Evolutionary conservation across 2,888 invertebrate genomes (phyloP).

Genomic region (Miltochrista miniata): DNA sequence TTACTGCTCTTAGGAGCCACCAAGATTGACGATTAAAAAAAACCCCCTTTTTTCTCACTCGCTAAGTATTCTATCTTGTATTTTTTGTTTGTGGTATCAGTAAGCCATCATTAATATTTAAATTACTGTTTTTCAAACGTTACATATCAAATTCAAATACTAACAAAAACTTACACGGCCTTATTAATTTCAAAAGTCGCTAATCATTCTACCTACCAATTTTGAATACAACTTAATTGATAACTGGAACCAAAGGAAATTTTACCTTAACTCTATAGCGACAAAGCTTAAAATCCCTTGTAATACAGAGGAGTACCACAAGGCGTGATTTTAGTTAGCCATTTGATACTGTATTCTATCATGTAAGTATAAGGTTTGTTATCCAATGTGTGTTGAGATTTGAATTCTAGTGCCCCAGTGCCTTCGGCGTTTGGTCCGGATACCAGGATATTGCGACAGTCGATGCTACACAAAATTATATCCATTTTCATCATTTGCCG

Average conservation of each 20-base stretch:
- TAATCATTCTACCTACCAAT: constrained; percentile 27
- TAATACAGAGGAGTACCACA: neutral
- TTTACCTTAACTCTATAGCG: neutral
- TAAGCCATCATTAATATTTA: constrained; percentile 19
- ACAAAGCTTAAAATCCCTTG: constrained; percentile 1
- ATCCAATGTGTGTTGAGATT: constrained; percentile 7
- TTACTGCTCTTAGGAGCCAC: neutral
- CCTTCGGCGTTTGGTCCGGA: constrained; percentile 22
- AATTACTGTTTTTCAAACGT: constrained; percentile 28
- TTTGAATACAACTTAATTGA: constrained; percentile 28
- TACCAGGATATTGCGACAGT: constrained; percentile 46
- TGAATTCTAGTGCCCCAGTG: constrained; percentile 32
- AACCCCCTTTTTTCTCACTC: neutral
- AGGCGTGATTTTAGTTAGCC: neutral
- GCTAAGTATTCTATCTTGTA: neutral
- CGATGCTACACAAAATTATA: constrained; percentile 33
- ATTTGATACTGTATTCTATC: neutral
- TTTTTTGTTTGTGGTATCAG: neutral
- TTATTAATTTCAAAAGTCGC: constrained; percentile 32
- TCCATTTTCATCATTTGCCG: constrained; percentile 40
- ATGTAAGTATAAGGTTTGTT: neutral
- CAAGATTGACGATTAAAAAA: neutral
- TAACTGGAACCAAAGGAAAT: neutral
- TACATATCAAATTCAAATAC: constrained; percentile 13
- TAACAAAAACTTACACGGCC: constrained; percentile 17